phyloP scores from a whole-genome alignment of 1,140 invertebrate species.

The Stegodyphus dumicola region DNA sequence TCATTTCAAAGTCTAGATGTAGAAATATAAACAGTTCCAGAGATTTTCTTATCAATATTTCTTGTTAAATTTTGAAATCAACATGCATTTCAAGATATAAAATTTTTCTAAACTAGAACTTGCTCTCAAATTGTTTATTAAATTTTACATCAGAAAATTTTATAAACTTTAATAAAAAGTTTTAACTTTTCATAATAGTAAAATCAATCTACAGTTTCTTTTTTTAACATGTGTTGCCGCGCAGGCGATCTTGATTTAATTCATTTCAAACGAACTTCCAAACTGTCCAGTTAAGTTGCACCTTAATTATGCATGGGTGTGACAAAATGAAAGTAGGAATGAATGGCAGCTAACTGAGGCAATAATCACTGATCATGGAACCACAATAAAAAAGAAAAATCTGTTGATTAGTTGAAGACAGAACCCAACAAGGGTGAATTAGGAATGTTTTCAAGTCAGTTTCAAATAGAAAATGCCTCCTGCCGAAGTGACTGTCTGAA shows the following conservation, averaged over 20 bases:
- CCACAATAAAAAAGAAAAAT: slow-evolving; percentile 29
- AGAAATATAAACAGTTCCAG: not conserved
- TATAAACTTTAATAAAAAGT: not conserved
- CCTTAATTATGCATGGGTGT: not conserved
- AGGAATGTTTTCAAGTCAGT: slow-evolving; percentile 53
- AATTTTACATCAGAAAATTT: not conserved
- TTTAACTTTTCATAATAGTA: not conserved
- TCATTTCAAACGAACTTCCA: not conserved
- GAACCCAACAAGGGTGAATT: slow-evolving; percentile 48
- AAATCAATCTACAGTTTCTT: not conserved
- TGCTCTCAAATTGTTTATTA: no score
- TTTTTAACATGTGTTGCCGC: not conserved
- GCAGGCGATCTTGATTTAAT: not conserved
- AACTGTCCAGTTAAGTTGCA: not conserved
- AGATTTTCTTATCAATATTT: no score
- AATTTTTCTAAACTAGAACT: no score
- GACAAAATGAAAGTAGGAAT: slow-evolving; percentile 53
- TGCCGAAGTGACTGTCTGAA: slow-evolving; percentile 31
- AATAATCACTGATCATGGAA: slow-evolving; percentile 16
- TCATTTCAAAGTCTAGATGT: not conserved
- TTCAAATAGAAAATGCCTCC: slow-evolving; percentile 40
- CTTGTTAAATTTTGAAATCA: no score
- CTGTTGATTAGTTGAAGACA: slow-evolving; percentile 34
- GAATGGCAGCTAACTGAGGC: slow-evolving; percentile 33
- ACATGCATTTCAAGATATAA: no score